These are phyloP conservation scores for Lepus townsendii DNA, from an alignment of 2,797 vertebrate species.

Conservation along the genomic window DNA sequence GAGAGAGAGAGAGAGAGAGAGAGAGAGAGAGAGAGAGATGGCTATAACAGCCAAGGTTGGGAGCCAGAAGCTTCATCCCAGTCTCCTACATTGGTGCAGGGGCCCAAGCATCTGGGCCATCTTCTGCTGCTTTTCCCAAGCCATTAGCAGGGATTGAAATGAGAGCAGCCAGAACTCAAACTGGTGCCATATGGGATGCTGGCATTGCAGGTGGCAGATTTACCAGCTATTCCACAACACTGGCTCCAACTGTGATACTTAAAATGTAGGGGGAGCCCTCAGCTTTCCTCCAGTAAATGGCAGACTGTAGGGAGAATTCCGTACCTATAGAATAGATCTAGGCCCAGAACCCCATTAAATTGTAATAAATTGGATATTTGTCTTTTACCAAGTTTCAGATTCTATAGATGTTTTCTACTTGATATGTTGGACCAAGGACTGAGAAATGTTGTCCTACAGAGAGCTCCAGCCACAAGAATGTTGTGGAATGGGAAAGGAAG, in stretches of 20 bases:
- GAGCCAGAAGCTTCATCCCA: too few relatives aligned
- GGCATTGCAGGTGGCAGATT: too few relatives aligned
- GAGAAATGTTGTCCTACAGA: slow-evolving; percentile 65
- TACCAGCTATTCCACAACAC: too few relatives aligned
- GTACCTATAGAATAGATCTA: slow-evolving; percentile 28
- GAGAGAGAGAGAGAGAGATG: too few relatives aligned
- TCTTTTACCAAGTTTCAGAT: slow-evolving; percentile 64
- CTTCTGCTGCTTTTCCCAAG: too few relatives aligned
- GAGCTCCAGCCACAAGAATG: slow-evolving; percentile 64
- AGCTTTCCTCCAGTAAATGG: slow-evolving; percentile 25
- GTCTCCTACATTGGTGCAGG: too few relatives aligned
- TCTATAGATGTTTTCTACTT: slow-evolving; percentile 74
- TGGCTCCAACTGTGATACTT: neutral
- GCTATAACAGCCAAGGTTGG: too few relatives aligned
- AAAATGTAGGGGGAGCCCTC: slow-evolving; percentile 5
- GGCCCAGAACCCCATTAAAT: slow-evolving; percentile 54
- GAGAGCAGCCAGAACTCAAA: too few relatives aligned
- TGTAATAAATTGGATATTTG: slow-evolving; percentile 65
- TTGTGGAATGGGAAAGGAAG: slow-evolving; percentile 67
- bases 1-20: too few relatives aligned
- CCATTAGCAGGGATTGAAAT: too few relatives aligned
- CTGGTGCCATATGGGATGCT: too few relatives aligned
- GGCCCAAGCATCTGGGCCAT: too few relatives aligned
- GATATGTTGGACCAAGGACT: slow-evolving; percentile 65
- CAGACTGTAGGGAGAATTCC: slow-evolving; percentile 32